phyloP scores from a whole-genome alignment of 2,797 vertebrate genomes.

The Apodemus agrarius region DNA sequence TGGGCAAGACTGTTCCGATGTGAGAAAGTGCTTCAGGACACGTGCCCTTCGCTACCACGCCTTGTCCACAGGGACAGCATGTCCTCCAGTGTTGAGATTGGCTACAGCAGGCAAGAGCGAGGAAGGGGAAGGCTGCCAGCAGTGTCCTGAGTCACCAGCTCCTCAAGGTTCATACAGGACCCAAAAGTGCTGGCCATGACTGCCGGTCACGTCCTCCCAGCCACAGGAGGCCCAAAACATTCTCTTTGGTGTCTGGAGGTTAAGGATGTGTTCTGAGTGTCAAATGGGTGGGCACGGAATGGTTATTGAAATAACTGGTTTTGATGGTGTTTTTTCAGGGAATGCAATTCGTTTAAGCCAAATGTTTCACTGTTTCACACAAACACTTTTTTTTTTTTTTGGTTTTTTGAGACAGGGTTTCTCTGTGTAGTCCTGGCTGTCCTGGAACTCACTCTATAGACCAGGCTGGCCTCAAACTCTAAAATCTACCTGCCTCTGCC shows the following conservation, averaged over 20 bases:
- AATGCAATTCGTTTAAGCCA: slow-evolving; percentile 48
- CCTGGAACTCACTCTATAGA: too few species aligned
- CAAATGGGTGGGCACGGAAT: not conserved
- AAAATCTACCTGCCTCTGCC: too few species aligned
- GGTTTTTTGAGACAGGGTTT: too few species aligned
- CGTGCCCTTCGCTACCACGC: not conserved
- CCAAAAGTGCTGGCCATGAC: not conserved
- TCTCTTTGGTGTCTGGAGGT: not conserved
- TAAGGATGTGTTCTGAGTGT: slow-evolving; percentile 9
- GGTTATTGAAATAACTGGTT: not conserved
- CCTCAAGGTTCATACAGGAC: not conserved
- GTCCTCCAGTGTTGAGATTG: not conserved
- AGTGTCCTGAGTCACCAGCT: not conserved
- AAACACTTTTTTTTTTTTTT: too few species aligned
- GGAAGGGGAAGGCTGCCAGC: not conserved
- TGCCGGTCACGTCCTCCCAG: not conserved
- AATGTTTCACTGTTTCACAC: not conserved
- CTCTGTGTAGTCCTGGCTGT: too few species aligned
- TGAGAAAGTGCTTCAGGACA: not conserved
- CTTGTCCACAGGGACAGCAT: not conserved
- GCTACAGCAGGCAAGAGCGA: not conserved
- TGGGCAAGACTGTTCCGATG: not conserved
- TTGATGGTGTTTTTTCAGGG: slow-evolving; percentile 15
- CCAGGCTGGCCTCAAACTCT: too few species aligned
- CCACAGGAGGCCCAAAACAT: not conserved